Evolutionary conservation across 2,113 vertebrate species (phyloP), one percentile per base, ranked within the genome.

Genomic region (Zapornia atra): DNA sequence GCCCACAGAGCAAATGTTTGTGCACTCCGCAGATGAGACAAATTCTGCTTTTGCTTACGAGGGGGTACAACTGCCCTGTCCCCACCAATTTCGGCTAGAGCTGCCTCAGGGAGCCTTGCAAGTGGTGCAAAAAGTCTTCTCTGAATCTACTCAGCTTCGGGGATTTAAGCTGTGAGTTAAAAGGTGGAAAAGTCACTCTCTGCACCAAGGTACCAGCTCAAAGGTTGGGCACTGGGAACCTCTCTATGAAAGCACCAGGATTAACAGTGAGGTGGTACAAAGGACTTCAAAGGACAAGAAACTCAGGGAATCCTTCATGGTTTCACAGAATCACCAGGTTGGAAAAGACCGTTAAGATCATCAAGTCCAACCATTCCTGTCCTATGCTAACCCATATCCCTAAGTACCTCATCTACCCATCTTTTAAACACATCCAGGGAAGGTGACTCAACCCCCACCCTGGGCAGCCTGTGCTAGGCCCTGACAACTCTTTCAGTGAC

Each of bases 1-100:
- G 92, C 88, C 88, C 90, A n/a, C 90, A 84, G 88, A 92, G 56
- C 79, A 56, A 83, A 78, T 46, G 83, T 73, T n/a, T 73, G 56
- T 2, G 3, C 0, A 44, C 38, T 60, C 63, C 9, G 1, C 21
- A 54, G 80, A 73, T 2, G 1, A 73, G 76, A 19, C 22, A 60
- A 72, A 93, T 79, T 87, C 82, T 93, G 87, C 78, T 94, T 69
- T 18, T 76, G 71, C 77, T 44, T 50, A 22, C 4, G 1, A 5
- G 9, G 40, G n/a, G 70, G 11, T 69, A 72, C 1, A 4, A 73
- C 53, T 14, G 66, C 57, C 73, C 28, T 21, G 51, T 33, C 51
- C 85, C 68, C 82, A 38, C 18, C 9, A 2, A 53, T 22, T 25
- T 36, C 6, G 3, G 40, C 12, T 53, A 4, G 25, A 40, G 86